Evolutionary conservation across 2,888 invertebrate species (phyloP), one percentile per base, ranked within the genome.

Genomic region (Hirtodrosophila cameraria): DNA sequence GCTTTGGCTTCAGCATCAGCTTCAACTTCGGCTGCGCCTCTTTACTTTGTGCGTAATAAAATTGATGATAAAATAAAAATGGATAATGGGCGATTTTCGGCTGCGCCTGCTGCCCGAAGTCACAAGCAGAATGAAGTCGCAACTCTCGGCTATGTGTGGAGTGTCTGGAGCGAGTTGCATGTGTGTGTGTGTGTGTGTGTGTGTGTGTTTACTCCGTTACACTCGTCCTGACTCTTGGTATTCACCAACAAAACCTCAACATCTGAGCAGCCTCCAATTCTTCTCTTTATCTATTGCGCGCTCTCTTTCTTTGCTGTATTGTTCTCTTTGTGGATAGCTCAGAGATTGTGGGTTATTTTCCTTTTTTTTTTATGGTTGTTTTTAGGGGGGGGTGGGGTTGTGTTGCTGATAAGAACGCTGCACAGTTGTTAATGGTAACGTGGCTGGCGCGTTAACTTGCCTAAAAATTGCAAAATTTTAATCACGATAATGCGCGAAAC

Each of bases 31-130:
- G 58, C 67, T 75, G 66, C 68, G 68, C 76, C 78, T 80, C 81
- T 76, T 78, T 71, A 73, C 74, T 83, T 77, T 77, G 71, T 69
- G 75, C 72, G 73, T 75, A 82, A 86, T 86, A 84, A 86, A 86
- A 85, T 83, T 83, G 87, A 87, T 85, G 80, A 83, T 83, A 81
- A 83, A 86, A 87, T 86, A 86, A 84, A 87, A 86, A 75, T 83
- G 84, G 81, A 83, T 86, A 85, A 85, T 86, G 82, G 80, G 68
- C 84, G 82, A 86, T 83, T 86, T 76, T 74, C 70, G 76, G 75
- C 73, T 60, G 73, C 59, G 64, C 53, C 68, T 70, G 43, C 31
- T 30, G 33, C 59, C 25, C 25, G 16, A 50, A 23, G 42, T 42
- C 25, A 38, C 27, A 12, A 28, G 3, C 55, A 53, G 33, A 38